A percentile compares a stretch with the other conserved stretches of the same genome.
phyloP scores from a whole-genome alignment of 1,140 invertebrate species.

The fruit fly (Drosophila melanogaster) region Release_6_plus_ISO1_MT NT_037436.4:20860001-20860500 shows the following conservation, averaged over 20 bases:
- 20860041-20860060: slow-evolving; percentile 22
- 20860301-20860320: slow-evolving; percentile 55
- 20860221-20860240: slow-evolving; percentile 62
- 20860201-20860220: slow-evolving; percentile 61
- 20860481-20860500: too few relatives aligned
- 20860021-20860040: slow-evolving; percentile 50
- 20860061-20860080: slow-evolving; percentile 19
- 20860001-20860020: slow-evolving; percentile 52
- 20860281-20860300: slow-evolving; percentile 40
- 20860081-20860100: slow-evolving; percentile 45
- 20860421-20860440: slow-evolving; percentile 52
- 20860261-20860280: slow-evolving; percentile 65
- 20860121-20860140: slow-evolving; percentile 48
- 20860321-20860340: slow-evolving; percentile 59
- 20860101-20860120: slow-evolving; percentile 56
- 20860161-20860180: slow-evolving; percentile 63
- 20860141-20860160: slow-evolving; percentile 70
- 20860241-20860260: slow-evolving; percentile 35
- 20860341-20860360: slow-evolving; percentile 68
- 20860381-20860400: slow-evolving; percentile 83
- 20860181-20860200: slow-evolving; percentile 58
- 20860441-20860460: neutral
- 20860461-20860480: neutral
- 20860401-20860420: slow-evolving; percentile 83
- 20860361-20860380: slow-evolving; percentile 81